These are phyloP conservation scores for Leucoraja erinaceus DNA, from an alignment of 2,113 vertebrate genomes.

Conservation along the genomic window DNA sequence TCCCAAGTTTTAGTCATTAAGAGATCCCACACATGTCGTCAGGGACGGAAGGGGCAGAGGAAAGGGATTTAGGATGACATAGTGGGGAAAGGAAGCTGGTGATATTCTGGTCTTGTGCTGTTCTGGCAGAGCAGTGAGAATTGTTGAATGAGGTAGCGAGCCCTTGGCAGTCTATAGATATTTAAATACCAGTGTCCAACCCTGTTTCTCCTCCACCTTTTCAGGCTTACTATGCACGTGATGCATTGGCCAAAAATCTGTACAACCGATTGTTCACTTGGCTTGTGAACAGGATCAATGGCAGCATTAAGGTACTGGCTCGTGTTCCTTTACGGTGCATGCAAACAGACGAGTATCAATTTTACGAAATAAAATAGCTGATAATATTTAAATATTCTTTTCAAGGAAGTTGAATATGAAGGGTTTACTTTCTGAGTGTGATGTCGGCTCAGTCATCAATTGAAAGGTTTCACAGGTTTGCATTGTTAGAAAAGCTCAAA, in stretches of 20 bases:
- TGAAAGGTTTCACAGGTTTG: neutral
- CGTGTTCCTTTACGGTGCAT: neutral
- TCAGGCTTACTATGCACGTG: constrained; percentile 92
- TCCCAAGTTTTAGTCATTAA: neutral
- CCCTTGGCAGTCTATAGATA: neutral
- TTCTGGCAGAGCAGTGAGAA: neutral
- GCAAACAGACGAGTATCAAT: neutral
- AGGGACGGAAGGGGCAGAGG: neutral
- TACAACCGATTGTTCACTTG: constrained; percentile 93
- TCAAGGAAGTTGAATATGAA: neutral
- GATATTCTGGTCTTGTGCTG: neutral
- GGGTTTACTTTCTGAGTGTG: neutral
- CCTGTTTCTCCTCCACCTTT: constrained; percentile 41
- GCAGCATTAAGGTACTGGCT: constrained; percentile 85
- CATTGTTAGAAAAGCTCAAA: neutral
- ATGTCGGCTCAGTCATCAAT: neutral
- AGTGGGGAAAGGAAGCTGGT: neutral
- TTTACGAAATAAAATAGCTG: neutral
- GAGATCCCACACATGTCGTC: neutral
- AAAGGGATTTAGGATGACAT: neutral
- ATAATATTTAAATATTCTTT: neutral
- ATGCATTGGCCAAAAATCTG: constrained; percentile 94
- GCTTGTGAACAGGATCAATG: constrained; percentile 92
- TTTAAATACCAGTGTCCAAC: neutral
- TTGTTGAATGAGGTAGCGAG: neutral